These are phyloP conservation scores for Xenopus borealis DNA, from an alignment of 2,113 vertebrate genomes.

Conservation along the genomic window DNA sequence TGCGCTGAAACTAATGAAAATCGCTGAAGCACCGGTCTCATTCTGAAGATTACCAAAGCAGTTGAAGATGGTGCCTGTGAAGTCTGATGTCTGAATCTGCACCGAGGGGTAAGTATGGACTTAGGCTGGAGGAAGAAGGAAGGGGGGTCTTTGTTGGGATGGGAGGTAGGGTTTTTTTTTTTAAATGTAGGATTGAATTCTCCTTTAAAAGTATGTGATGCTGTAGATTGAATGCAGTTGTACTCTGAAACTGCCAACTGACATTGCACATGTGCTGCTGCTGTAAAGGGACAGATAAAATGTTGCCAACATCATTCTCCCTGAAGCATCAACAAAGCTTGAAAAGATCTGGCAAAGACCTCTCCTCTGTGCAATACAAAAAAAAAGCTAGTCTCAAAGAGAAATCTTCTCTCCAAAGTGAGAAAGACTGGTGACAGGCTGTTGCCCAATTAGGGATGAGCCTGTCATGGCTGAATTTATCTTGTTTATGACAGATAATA, in stretches of 20 bases:
- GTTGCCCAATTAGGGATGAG: conserved; percentile 2
- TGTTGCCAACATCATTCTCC: conserved; percentile 22
- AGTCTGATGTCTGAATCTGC: too few relatives aligned
- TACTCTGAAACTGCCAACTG: neutral
- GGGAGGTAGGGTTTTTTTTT: too few relatives aligned
- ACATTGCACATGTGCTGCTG: neutral
- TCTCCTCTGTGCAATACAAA: neutral
- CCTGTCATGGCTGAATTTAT: conserved; percentile 16
- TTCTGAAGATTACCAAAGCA: too few relatives aligned
- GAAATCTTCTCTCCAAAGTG: conserved; percentile 1
- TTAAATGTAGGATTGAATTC: too few relatives aligned
- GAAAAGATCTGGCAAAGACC: conserved; percentile 24
- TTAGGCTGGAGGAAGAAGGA: too few relatives aligned
- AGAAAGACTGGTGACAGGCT: conserved; percentile 11
- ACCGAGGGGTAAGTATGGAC: too few relatives aligned
- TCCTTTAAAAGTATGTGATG: too few relatives aligned
- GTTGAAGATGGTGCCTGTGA: too few relatives aligned
- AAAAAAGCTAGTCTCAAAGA: neutral
- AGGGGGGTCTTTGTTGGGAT: too few relatives aligned
- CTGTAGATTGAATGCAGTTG: too few relatives aligned
- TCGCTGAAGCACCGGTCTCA: too few relatives aligned
- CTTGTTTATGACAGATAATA: conserved; percentile 36
- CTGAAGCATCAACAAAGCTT: neutral
- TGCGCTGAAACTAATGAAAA: too few relatives aligned
- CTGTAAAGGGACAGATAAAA: conserved; percentile 5